phyloP scores from a whole-genome alignment of 2,888 invertebrate genomes.

The Trissonchulus latispiculum region DNA sequence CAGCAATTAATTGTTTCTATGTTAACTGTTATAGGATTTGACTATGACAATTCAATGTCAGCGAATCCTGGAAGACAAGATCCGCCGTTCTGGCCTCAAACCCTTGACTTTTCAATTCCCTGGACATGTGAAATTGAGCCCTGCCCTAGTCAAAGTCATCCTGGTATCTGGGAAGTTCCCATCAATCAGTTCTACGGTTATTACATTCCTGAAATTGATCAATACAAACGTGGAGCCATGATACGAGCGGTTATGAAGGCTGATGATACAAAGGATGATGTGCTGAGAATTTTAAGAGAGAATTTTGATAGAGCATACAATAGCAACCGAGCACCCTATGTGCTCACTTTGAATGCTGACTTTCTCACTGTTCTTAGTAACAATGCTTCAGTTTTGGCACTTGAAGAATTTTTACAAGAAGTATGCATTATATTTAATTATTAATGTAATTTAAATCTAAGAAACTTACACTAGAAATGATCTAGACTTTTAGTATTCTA shows the following conservation, averaged over 20 bases:
- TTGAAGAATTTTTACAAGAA: slow-evolving; percentile 31
- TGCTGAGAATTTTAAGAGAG: slow-evolving; percentile 61
- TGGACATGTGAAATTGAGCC: slow-evolving; percentile 41
- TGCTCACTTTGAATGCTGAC: slow-evolving; percentile 74
- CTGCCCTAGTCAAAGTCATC: slow-evolving; percentile 71
- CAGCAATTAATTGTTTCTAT: too few relatives aligned
- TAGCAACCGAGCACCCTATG: slow-evolving; percentile 80
- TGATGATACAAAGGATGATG: slow-evolving; percentile 31
- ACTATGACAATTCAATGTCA: slow-evolving; percentile 37
- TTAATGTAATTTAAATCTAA: too few relatives aligned
- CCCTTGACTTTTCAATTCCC: slow-evolving; percentile 41
- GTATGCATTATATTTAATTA: slow-evolving; percentile 22
- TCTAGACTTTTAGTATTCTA: too few relatives aligned
- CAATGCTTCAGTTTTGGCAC: not conserved
- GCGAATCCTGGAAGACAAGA: slow-evolving; percentile 33
- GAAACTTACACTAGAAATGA: too few relatives aligned
- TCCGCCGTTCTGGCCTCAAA: slow-evolving; percentile 46
- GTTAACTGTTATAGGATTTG: slow-evolving; percentile 35
- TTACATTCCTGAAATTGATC: slow-evolving; percentile 32
- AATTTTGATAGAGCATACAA: slow-evolving; percentile 88
- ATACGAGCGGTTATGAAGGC: slow-evolving; percentile 33
- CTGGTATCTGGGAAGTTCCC: slow-evolving; percentile 65
- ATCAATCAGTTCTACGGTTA: slow-evolving; percentile 36
- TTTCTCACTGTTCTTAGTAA: slow-evolving; percentile 57
- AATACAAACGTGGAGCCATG: slow-evolving; percentile 31